phyloP scores from a whole-genome alignment of 1,140 invertebrate species.

The Popillia japonica region DNA sequence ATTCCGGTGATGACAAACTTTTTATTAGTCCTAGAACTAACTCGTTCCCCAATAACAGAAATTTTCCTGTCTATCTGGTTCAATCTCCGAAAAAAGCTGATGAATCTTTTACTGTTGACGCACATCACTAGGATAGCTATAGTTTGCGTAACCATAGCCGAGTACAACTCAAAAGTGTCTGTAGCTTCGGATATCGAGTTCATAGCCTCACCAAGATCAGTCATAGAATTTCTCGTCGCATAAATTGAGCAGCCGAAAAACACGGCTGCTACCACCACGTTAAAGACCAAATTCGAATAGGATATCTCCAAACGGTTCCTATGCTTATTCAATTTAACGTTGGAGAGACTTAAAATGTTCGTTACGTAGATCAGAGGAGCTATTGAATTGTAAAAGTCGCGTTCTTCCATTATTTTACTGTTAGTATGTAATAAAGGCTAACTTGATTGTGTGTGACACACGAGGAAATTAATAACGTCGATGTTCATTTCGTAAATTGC shows the following conservation, averaged over 20 bases:
- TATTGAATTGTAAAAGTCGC: constrained; percentile 7
- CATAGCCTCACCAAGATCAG: neutral
- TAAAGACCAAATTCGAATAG: constrained; percentile 3
- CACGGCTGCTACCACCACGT: neutral
- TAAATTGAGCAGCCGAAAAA: constrained; percentile 24
- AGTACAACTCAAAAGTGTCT: constrained; percentile 12
- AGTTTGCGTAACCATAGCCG: neutral
- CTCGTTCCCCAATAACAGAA: neutral
- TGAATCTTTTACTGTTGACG: neutral
- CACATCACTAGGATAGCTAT: neutral
- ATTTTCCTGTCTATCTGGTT: neutral
- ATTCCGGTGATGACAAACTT: neutral
- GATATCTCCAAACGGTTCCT: neutral
- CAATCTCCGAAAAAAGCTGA: neutral
- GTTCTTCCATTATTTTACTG: constrained; percentile 15
- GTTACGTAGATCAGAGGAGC: neutral
- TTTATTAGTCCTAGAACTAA: neutral
- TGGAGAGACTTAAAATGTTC: neutral
- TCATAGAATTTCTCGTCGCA: neutral
- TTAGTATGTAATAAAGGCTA: neutral
- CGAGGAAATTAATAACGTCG: neutral
- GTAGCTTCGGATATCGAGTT: constrained; percentile 34
- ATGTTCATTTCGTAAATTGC: neutral
- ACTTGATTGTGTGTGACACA: neutral
- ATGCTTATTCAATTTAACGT: no score